Percentiles rank a stretch among this genome's conserved stretches.
These are phyloP conservation scores for Mesorhabditis sp. DNA, from an alignment of 2,888 invertebrate species.

Conservation along the genomic window DNA sequence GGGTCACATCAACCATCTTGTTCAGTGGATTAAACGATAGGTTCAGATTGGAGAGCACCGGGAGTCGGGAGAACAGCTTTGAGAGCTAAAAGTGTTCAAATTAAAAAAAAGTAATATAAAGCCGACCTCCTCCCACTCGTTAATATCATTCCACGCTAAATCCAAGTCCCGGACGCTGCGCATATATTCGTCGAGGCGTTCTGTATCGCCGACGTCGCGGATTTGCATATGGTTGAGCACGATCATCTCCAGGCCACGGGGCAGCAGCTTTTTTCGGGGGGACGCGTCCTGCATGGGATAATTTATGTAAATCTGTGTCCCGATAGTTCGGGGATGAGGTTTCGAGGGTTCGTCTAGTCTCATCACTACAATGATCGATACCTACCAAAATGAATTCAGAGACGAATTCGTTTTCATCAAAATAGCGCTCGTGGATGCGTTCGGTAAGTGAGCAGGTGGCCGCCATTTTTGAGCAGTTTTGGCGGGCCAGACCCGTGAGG, in stretches of 20 bases:
- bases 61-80: not conserved
- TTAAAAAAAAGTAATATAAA: not conserved
- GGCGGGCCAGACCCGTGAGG: too few species aligned
- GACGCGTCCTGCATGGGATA: not conserved
- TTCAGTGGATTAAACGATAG: constrained; percentile 4
- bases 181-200: constrained; percentile 26
- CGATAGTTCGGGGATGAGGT: not conserved
- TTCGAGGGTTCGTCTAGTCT: not conserved
- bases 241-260: constrained; percentile 17
- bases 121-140: constrained; percentile 74
- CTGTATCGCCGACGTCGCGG: constrained; percentile 26
- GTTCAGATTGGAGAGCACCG: not conserved
- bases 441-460: not conserved
- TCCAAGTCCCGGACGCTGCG: constrained; percentile 67
- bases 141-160: constrained; percentile 82
- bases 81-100: not conserved
- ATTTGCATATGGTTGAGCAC: constrained; percentile 27
- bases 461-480: not conserved
- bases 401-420: not conserved
- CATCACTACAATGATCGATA: not conserved
- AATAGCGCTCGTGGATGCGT: constrained; percentile 1
- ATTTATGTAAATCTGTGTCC: too few species aligned
- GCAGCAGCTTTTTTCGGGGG: not conserved
- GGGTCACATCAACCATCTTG: constrained; percentile 18
- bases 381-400: not conserved